A percentile compares a stretch with the other conserved stretches of the same genome.
These are phyloP conservation scores for Xenentodon cancila DNA, from an alignment of 2,797 vertebrate genomes.

Conservation along the genomic window DNA sequence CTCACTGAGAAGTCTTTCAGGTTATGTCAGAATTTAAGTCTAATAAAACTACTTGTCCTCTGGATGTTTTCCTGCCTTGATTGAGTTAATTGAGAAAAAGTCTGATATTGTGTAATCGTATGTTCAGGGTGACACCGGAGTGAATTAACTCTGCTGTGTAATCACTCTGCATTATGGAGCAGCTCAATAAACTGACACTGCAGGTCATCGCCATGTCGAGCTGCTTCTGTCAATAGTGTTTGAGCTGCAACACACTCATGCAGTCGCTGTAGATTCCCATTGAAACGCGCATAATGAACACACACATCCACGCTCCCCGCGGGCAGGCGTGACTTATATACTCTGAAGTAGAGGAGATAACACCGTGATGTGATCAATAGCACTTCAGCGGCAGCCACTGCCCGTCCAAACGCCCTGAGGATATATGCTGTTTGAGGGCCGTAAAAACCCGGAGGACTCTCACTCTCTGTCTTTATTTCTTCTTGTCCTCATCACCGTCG, in stretches of 20 bases:
- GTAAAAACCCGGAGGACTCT: conserved; percentile 62
- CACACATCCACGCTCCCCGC: conserved; percentile 25
- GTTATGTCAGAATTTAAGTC: too few relatives aligned
- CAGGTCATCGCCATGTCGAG: conserved; percentile 55
- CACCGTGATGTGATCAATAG: conserved; percentile 71
- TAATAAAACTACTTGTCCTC: too few relatives aligned
- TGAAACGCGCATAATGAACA: conserved; percentile 1
- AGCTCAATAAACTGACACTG: conserved; percentile 61
- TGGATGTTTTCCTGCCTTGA: too few relatives aligned
- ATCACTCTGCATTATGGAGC: conserved; percentile 65
- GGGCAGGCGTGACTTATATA: conserved; percentile 62
- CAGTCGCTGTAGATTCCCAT: neutral
- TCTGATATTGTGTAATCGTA: neutral
- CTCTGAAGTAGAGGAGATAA: conserved; percentile 60
- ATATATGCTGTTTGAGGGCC: conserved; percentile 59
- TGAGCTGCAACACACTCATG: conserved; percentile 6
- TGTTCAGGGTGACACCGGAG: conserved; percentile 41
- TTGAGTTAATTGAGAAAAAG: neutral
- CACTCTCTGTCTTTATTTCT: conserved; percentile 42
- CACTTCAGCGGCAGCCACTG: conserved; percentile 60
- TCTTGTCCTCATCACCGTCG: conserved; percentile 48
- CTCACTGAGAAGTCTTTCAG: too few relatives aligned
- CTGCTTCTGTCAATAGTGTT: conserved; percentile 37
- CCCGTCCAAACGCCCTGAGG: conserved; percentile 45
- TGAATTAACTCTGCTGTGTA: conserved; percentile 64